Evolutionary conservation across 2,113 vertebrate genomes (phyloP), one percentile per base, ranked within the genome.

Genomic region (Erinaceus europaeus): DNA sequence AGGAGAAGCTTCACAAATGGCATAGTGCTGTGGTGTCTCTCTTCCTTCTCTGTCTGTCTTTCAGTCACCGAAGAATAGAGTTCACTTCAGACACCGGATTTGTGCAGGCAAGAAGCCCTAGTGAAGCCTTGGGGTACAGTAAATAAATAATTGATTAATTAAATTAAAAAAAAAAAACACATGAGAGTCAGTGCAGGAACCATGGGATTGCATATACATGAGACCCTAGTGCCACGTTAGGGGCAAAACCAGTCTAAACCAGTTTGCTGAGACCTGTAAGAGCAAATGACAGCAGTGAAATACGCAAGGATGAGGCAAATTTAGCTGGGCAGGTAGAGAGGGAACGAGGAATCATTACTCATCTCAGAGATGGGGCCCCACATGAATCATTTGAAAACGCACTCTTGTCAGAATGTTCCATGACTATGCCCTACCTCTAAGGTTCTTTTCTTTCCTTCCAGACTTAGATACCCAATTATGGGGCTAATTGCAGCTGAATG

Each of bases 401-500:
- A 38, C 65, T 48, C 23, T 64, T 75, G 65, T 75, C 88, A 67
- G 72, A 77, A 64, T 71, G 80, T 88, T 69, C 90, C 76, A 73
- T 6, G 92, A 93, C 88, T 91, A 69, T 90, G 96, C 93, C 67
- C 62, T 85, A 17, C 17, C 88, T 81, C n/a, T n/a, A n/a, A n/a
- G n/a, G n/a, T n/a, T 90, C 84, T 44, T 34, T 38, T 38, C 4
- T n/a, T 32, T 14, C 29, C 13, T 13, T n/a, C 40, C 55, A 34
- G 77, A 74, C 77, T 92, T 38, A 38, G n/a, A 81, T 68, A 46
- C 77, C 74, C 71, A 81, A 17, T 94, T n/a, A 13, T 9, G 53
- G 55, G 1, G 25, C 59, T 55, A 68, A 86, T 65, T 94, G 91
- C 78, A 76, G 68, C 84, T 85, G 90, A 96, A 94, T 83, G 84